phyloP scores from a whole-genome alignment of 2,113 vertebrate species.

The Silurus asotus region DNA sequence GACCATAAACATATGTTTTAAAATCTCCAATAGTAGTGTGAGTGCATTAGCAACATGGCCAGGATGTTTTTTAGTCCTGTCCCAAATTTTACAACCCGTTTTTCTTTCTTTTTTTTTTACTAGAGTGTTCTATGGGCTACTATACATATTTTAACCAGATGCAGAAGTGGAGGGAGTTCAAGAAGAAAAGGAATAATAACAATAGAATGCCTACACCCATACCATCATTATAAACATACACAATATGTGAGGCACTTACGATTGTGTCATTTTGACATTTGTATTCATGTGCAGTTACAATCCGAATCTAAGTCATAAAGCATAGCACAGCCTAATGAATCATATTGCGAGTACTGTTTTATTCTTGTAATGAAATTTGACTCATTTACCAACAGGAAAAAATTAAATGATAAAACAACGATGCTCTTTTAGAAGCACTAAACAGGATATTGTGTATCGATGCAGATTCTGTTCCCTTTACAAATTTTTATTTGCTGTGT shows the following conservation, averaged over 20 bases:
- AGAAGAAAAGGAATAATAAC: no score
- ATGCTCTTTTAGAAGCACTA: not conserved
- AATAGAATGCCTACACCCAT: no score
- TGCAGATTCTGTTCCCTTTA: not conserved
- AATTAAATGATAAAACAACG: slow-evolving; percentile 41
- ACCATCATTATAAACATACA: not conserved
- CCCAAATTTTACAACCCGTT: no score
- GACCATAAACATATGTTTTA: no score
- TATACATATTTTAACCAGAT: no score
- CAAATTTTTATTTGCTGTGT: not conserved
- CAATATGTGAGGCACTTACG: not conserved
- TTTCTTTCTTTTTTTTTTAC: no score
- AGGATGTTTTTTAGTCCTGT: no score
- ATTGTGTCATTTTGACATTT: not conserved
- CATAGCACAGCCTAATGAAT: slow-evolving; percentile 40
- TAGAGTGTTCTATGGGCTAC: no score
- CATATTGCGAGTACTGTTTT: not conserved
- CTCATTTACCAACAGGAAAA: slow-evolving; percentile 30
- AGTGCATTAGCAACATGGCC: no score
- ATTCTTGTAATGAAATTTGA: slow-evolving; percentile 39
- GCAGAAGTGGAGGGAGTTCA: no score
- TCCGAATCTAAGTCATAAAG: slow-evolving; percentile 5
- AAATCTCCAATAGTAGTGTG: no score
- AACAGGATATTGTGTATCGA: not conserved
- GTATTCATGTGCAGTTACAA: slow-evolving; percentile 38